Conservation (phyloP, 2,797 vertebrate genomes). For the Notamacropus eugenii region DNA sequence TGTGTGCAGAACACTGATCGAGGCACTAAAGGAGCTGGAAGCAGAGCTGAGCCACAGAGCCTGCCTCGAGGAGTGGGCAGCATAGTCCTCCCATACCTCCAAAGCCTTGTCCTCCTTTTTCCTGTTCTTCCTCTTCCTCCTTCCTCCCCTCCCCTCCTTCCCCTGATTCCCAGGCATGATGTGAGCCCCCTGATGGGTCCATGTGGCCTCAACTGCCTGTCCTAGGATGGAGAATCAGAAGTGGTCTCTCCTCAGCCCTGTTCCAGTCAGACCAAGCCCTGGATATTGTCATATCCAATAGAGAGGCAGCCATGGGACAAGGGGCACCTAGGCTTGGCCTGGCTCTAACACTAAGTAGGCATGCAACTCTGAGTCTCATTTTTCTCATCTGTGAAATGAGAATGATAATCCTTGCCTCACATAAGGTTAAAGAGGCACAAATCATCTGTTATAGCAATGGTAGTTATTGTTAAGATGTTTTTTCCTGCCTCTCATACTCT, state of each 20-base stretch:
- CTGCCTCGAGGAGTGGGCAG: no score
- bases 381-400: not conserved
- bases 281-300: no score
- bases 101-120: not conserved
- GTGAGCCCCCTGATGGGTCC: no score
- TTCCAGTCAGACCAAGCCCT: no score
- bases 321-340: no score
- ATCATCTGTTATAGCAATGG: not conserved
- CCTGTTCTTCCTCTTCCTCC: no score
- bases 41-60: not conserved
- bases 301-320: not conserved
- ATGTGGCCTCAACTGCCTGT: no score
- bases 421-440: not conserved
- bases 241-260: not conserved
- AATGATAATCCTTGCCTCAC: not conserved
- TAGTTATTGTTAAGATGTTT: not conserved
- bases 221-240: no score
- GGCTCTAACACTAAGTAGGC: not conserved
- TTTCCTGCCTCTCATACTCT: not conserved
- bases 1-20: not conserved
- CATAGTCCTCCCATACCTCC: not conserved
- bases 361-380: not conserved
- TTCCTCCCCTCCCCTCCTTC: no score
- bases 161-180: not conserved
- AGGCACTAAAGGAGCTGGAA: not conserved